Evolutionary conservation across 2,888 invertebrate genomes (phyloP).

Genomic region (Melanostoma scalare): DNA sequence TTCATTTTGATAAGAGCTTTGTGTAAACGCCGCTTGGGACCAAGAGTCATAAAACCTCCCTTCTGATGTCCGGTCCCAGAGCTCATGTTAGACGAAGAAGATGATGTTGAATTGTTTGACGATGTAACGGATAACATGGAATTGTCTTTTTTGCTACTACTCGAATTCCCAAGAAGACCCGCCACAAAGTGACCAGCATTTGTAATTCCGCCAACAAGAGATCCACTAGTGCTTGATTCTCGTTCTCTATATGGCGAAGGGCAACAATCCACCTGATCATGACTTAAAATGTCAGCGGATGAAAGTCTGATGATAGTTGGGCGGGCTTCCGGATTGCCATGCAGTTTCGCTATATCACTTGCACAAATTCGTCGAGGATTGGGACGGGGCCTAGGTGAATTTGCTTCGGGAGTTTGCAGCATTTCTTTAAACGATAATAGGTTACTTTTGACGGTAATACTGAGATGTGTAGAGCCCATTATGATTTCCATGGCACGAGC

Average conservation of each 20-base stretch:
- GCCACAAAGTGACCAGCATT: constrained; percentile 72
- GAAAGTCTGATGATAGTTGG: constrained; percentile 84
- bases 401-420: constrained; percentile 82
- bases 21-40: constrained; percentile 91
- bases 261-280: constrained; percentile 80
- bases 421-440: constrained; percentile 91
- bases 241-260: constrained; percentile 82
- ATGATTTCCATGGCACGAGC: constrained; percentile 96
- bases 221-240: constrained; percentile 71
- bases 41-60: constrained; percentile 93
- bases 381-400: constrained; percentile 78
- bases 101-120: constrained; percentile 79
- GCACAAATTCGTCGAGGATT: constrained; percentile 81
- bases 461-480: constrained; percentile 96
- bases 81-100: constrained; percentile 83
- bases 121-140: constrained; percentile 57
- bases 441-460: constrained; percentile 98
- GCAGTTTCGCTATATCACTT: constrained; percentile 87
- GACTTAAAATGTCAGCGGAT: constrained; percentile 86
- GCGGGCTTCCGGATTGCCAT: constrained; percentile 81
- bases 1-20: constrained; percentile 95
- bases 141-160: constrained; percentile 62
- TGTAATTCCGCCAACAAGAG: constrained; percentile 57
- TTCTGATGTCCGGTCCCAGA: constrained; percentile 80
- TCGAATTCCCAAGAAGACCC: constrained; percentile 53